Evolutionary conservation across 30 jellyfish, hydroid and myxozoan species (phyloP), one percentile per base, ranked within the genome.

Genomic region (Pseudorhiza aurosa): DNA sequence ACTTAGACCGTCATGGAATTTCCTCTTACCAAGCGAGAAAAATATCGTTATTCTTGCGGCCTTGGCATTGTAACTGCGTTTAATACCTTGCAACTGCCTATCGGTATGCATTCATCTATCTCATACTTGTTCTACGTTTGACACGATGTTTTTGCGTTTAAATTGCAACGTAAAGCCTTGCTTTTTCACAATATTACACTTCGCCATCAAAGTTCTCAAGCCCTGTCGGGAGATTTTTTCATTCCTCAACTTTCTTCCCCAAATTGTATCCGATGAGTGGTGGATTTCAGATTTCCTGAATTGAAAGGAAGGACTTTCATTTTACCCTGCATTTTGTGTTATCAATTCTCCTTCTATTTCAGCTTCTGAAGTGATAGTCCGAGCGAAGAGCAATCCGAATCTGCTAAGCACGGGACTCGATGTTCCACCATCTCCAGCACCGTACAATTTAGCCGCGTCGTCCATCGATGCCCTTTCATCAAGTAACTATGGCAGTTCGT

Each of bases 291-390:
- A n/a, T n/a, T n/a, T n/a, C n/a, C n/a, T n/a, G n/a, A n/a, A n/a
- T n/a, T n/a, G n/a, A n/a, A n/a, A n/a, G n/a, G n/a, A n/a, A n/a
- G n/a, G n/a, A n/a, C n/a, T n/a, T n/a, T n/a, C n/a, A n/a, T n/a
- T n/a, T n/a, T n/a, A n/a, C n/a, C n/a, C n/a, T n/a, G n/a, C n/a
- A n/a, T n/a, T n/a, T n/a, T n/a, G n/a, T n/a, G n/a, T n/a, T n/a
- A n/a, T n/a, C n/a, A 22, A 22, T 64, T 44, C 31, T 56, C 47
- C 17, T 11, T 49, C 63, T 5, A 15, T 55, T 78, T 32, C 60
- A 78, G 90, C 90, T 50, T 72, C 90, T 10, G 90, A 78, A 42
- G 68, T 78, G 65, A 81, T 81, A 39, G 63, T 81, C 26, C 74
- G 85, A 14, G 84, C 85, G 27, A 68, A 71, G 46, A 65, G 85